Evolutionary conservation across 2,888 invertebrate genomes (phyloP), one percentile per base, ranked within the genome.

Genomic region (Chalcis sispes): DNA sequence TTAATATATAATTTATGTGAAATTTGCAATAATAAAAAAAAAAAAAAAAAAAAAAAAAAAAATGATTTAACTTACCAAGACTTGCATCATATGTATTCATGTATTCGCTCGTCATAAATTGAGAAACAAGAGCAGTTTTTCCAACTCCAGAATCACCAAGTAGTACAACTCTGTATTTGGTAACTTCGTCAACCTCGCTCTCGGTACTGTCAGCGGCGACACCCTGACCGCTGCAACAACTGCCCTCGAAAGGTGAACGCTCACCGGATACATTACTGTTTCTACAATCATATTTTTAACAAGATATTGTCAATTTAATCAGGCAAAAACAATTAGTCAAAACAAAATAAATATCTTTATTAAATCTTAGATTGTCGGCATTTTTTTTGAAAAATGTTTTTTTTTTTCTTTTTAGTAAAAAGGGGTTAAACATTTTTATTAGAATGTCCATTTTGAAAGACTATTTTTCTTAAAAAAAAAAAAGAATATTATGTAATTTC

Each of bases 21-120:
- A n/a, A n/a, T n/a, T n/a, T n/a, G n/a, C n/a, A n/a, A n/a, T n/a
- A n/a, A n/a, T n/a, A n/a, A n/a, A n/a, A n/a, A n/a, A n/a, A n/a
- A 32, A 32, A 32, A 32, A 3, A 32, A 15, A 46, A 32, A 46
- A 46, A 4, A 15, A 46, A 46, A 3, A 46, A 15, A 3, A 15
- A 8, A 46, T 23, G 23, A 32, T 15, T 18, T 13, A 50, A 89
- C 92, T 93, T 90, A 96, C 96, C 96, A 86, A 96, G 90, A 85
- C 96, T 96, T 1, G 96, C 95, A 86, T 97, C 97, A 88, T 97
- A 97, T 0, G 97, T 96, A 89, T 97, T 96, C 94, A 97, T 96
- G 86, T 97, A 97, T 85, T 97, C 97, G 80, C 96, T 96, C 36
- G 97, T 97, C 95, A 96, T 96, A 88, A 98, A 97, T 87, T 98